Evolutionary conservation across 2,797 vertebrate species (phyloP).

Genomic region (Typhlichthys eigenmanni): DNA sequence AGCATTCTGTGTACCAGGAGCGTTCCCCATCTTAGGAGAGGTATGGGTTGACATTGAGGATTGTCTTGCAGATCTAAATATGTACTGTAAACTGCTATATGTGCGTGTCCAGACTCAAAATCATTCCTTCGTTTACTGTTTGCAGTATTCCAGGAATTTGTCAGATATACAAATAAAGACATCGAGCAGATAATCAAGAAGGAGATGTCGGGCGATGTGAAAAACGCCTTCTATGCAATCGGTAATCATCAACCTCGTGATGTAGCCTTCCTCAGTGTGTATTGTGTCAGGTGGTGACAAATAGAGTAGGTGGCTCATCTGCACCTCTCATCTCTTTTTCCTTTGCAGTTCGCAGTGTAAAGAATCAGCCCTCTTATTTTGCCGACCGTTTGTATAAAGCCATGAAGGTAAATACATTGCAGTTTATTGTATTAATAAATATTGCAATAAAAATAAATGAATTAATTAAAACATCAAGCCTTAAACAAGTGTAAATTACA

Average conservation of each 20-base stretch:
- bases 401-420: constrained; percentile 88
- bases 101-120: background rate
- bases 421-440: background rate
- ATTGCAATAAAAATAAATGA: too few species aligned
- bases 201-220: constrained; percentile 92
- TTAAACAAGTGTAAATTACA: too few species aligned
- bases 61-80: background rate
- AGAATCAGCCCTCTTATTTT: constrained; percentile 93
- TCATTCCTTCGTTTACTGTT: background rate
- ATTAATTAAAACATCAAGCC: too few species aligned
- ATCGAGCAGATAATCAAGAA: constrained; percentile 95
- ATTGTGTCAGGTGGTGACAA: constrained; percentile 5
- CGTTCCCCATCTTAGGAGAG: constrained; percentile 91
- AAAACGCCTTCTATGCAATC: constrained; percentile 87
- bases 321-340: constrained; percentile 24
- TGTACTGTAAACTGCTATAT: too few species aligned
- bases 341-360: constrained; percentile 89
- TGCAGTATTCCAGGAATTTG: constrained; percentile 95
- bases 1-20: constrained; percentile 93
- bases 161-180: constrained; percentile 91
- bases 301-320: constrained; percentile 12
- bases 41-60: constrained; percentile 64
- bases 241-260: constrained; percentile 72
- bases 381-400: constrained; percentile 95
- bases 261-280: constrained; percentile 6